Evolutionary conservation across 2,113 vertebrate species (phyloP).

Genomic region (Typhlomys cinereus): DNA sequence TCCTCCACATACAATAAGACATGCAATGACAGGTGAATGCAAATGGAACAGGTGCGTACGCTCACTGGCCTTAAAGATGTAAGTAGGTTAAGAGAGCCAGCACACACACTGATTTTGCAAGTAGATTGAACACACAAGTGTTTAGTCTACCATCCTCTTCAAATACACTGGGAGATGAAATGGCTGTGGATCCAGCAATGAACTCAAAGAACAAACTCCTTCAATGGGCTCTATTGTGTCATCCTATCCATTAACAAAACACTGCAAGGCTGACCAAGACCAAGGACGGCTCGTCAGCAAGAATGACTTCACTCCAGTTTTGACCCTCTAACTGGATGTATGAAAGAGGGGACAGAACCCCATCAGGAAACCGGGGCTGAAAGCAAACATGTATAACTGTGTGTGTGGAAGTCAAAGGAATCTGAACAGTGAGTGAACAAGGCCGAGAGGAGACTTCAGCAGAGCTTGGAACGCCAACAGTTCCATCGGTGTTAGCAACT

Average conservation of each 20-base stretch:
- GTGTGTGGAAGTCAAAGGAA: not conserved
- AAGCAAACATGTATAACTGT: not conserved
- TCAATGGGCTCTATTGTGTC: not conserved
- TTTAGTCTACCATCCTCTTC: not conserved
- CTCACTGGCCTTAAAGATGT: not conserved
- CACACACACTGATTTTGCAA: not conserved
- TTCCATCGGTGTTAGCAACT: not conserved
- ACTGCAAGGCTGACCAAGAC: not conserved
- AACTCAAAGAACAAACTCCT: not conserved
- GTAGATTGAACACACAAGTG: not conserved
- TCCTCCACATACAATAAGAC: not conserved
- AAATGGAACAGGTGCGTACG: not conserved
- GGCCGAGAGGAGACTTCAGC: not conserved
- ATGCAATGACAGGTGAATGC: accelerated
- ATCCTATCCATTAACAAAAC: not conserved
- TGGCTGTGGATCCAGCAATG: accelerated
- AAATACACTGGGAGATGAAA: not conserved
- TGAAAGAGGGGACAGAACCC: not conserved
- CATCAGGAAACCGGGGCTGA: not conserved
- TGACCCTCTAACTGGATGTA: not conserved
- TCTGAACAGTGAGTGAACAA: not conserved
- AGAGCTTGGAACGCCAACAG: not conserved
- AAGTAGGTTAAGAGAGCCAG: not conserved
- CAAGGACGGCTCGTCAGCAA: not conserved
- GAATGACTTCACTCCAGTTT: not conserved